A percentile compares a stretch with the other conserved stretches of the same genome.
Evolutionary conservation across 2,888 invertebrate species (phyloP).

Genomic region (Mimas tiliae): DNA sequence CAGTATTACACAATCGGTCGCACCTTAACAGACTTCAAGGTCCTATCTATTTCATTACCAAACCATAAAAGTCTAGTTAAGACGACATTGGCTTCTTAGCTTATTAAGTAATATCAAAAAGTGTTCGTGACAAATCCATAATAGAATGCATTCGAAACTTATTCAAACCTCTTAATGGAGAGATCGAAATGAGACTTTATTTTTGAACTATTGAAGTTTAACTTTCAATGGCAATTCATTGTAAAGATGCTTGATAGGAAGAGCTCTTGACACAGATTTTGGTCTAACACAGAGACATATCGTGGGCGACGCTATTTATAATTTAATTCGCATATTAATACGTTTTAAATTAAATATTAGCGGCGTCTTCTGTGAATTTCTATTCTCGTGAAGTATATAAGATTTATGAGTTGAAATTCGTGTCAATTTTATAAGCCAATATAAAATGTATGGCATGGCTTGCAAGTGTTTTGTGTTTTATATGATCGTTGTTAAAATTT

Average conservation of each 20-base stretch:
- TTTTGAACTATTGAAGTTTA: background rate
- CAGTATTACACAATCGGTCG: slow-evolving; percentile 4
- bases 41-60: slow-evolving; percentile 19
- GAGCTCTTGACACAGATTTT: slow-evolving; percentile 66
- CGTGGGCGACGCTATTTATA: slow-evolving; percentile 56
- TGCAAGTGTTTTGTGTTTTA: slow-evolving; percentile 16
- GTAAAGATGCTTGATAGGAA: slow-evolving; percentile 34
- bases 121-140: slow-evolving; percentile 56
- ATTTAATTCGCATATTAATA: slow-evolving; percentile 34
- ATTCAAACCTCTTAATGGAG: slow-evolving; percentile 25
- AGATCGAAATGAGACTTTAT: slow-evolving; percentile 9
- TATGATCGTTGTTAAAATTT: slow-evolving; percentile 15
- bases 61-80: slow-evolving; percentile 31
- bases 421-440: slow-evolving; percentile 16
- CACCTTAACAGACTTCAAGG: slow-evolving; percentile 8
- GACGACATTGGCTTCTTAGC: slow-evolving; percentile 39
- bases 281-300: slow-evolving; percentile 45
- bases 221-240: background rate
- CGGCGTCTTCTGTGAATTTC: slow-evolving; percentile 30
- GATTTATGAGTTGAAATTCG: slow-evolving; percentile 8
- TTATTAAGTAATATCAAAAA: slow-evolving; percentile 33
- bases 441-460: slow-evolving; percentile 5
- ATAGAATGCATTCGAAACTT: slow-evolving; percentile 45
- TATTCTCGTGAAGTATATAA: slow-evolving; percentile 13
- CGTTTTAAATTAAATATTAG: slow-evolving; percentile 35